Evolutionary conservation across 1,140 invertebrate genomes (phyloP), one percentile per base, ranked within the genome.

Genomic region (Orius insidiosus): DNA sequence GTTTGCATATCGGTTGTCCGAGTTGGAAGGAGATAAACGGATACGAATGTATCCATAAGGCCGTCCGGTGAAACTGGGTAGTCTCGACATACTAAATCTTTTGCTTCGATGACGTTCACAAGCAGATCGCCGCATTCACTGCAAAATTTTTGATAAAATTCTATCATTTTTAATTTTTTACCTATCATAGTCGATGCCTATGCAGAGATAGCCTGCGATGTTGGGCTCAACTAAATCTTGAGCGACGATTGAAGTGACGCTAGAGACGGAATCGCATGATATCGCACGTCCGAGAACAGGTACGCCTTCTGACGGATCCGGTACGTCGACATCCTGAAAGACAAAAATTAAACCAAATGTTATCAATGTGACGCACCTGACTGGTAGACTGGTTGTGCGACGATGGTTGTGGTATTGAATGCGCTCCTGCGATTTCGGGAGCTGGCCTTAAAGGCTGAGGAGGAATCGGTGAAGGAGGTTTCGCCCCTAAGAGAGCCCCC

Each of bases 181-280:
- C 75, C 72, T 78, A 56, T 85, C 82, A 54, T 81, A 79, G 57
- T 85, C 77, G 19, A 85, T 63, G 2, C 78, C 80, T 47, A 85
- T 68, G 59, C 80, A 81, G 0, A 87, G 62, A 56, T 82, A 74
- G 1, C 82, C 83, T 1, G 76, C 77, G 30, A 80, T 67, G 55
- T 74, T 70, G n/a, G 76, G 71, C 51, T 75, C 71, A 51, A 83
- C 77, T 11, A 82, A 63, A 56, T 83, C 75, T 35, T 71, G 71
- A 3, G 81, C 64, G 16, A 72, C 70, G 1, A 85, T 72, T 5
- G 80, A 84, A 0, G 81, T 83, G 51, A 86, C 82, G 4, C 82
- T 86, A 50, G 75, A 80, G 5, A 86, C 78, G 35, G 81, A 85
- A 49, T 86, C 82, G 59, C 81, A 86, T 34, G 80, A 84, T 48